Conservation (phyloP, 2,797 vertebrate species). For the Hipposideros larvatus region DNA sequence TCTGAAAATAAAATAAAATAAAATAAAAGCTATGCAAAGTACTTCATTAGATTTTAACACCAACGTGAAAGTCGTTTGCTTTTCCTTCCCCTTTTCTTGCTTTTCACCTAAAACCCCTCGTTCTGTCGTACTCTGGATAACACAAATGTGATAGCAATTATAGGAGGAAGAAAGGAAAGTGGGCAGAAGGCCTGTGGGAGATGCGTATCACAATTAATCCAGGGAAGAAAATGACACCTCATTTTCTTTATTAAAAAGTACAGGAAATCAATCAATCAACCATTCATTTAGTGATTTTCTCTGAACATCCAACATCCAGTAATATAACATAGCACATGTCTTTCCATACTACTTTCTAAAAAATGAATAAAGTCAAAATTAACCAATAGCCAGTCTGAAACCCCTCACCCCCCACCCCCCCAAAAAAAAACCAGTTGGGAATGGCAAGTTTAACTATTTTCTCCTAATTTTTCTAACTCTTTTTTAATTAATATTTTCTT, state of each 20-base stretch:
- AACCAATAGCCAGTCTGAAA: background rate
- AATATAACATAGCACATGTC: background rate
- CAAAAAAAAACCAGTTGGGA: background rate
- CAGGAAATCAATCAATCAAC: constrained; percentile 48
- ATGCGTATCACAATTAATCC: background rate
- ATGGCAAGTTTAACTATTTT: background rate
- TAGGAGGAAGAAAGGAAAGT: background rate
- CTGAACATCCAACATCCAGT: background rate
- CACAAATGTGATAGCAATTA: background rate
- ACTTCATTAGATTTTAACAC: background rate
- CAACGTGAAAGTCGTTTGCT: background rate
- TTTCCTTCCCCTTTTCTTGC: constrained; percentile 14
- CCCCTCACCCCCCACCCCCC: too few relatives aligned
- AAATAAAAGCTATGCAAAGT: constrained; percentile 2
- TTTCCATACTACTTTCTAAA: background rate
- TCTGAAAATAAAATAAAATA: constrained; percentile 47
- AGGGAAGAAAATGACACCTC: constrained; percentile 30
- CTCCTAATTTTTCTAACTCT: background rate
- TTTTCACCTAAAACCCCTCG: background rate
- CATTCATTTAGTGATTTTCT: background rate
- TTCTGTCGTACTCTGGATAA: background rate
- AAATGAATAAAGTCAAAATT: background rate
- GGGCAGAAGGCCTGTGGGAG: background rate
- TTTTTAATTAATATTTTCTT: background rate
- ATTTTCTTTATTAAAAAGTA: constrained; percentile 21